Conservation (phyloP, 2,113 vertebrate species). For the Gavia stellata region DNA sequence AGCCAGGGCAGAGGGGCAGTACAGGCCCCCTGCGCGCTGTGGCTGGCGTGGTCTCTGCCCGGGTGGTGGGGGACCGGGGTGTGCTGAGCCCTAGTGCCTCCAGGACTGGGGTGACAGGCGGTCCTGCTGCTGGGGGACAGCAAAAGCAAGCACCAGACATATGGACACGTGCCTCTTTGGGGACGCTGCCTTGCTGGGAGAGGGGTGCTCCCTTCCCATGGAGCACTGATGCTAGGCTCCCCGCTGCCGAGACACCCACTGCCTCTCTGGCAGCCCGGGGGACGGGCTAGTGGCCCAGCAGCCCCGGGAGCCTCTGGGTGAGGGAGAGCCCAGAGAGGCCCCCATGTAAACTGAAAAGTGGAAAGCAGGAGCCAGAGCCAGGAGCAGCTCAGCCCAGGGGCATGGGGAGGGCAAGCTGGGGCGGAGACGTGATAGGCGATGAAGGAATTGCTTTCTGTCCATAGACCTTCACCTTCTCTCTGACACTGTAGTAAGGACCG, state of each 20-base stretch:
- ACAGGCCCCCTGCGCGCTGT: rapidly evolving
- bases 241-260: rapidly evolving
- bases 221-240: background rate
- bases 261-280: background rate
- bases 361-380: background rate
- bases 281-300: background rate
- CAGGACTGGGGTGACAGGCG: background rate
- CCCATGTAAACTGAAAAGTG: rapidly evolving
- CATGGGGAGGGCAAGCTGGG: background rate
- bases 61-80: rapidly evolving
- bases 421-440: rapidly evolving
- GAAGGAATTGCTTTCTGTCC: background rate
- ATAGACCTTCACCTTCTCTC: background rate
- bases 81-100: background rate
- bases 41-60: background rate
- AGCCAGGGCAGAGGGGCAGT: background rate
- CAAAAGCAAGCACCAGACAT: background rate
- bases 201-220: background rate
- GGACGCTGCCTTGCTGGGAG: background rate
- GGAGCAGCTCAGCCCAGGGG: background rate
- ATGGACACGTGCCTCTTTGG: background rate
- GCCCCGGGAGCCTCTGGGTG: background rate
- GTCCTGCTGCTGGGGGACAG: background rate
- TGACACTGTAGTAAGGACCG: background rate
- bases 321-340: background rate